Base-by-base conservation (phyloP, 2,113 vertebrate genomes). In the Oncorhynchus kisutch region DNA sequence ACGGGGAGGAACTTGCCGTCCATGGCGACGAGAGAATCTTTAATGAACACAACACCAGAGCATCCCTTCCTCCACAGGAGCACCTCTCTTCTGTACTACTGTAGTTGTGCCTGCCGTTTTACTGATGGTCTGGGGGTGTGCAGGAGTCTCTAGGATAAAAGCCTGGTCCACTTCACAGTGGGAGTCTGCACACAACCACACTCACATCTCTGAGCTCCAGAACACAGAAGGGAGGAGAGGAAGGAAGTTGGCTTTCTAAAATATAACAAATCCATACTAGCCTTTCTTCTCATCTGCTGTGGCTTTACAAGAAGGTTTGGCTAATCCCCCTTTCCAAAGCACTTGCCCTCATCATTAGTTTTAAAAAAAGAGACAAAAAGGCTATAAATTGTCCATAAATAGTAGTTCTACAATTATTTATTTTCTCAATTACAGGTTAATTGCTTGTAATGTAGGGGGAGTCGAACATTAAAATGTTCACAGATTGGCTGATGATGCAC, bases 401-500 rank as follows among this genome's bases (percentile, higher is more conserved):
- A 51, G 3, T 51, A 45, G 39, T 11, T 39, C 34, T 34, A 7
- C 6, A 89, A 84, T 80, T 82, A 71, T 66, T 54, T 72, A 29
- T 67, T 71, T 88, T 74, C 9, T 45, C 39, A 45, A 45, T 45
- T 45, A 45, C 39, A 54, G 71, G 88, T 88, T 92, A 93, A 93
- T 90, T 91, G 88, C 87, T 88, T 86, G 88, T 89, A 89, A 49
- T 45, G 39, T 45, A 45, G 39, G 9, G 39, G 39, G 39, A 45
- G 39, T 67, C 67, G 83, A 84, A 84, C 70, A 74, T 88, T 81
- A 88, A 79, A 88, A 89, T 90, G 86, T 84, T 85, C 82, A 65
- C 90, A 92, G 89, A 94, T 92, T 93, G 92, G 92, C 91, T 78
- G 84, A 75, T 81, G 83, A 92, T 80, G 90, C 82, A 89, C 82